Base-by-base conservation (phyloP, 2,888 invertebrate species). In the Aromia moschata region DNA sequence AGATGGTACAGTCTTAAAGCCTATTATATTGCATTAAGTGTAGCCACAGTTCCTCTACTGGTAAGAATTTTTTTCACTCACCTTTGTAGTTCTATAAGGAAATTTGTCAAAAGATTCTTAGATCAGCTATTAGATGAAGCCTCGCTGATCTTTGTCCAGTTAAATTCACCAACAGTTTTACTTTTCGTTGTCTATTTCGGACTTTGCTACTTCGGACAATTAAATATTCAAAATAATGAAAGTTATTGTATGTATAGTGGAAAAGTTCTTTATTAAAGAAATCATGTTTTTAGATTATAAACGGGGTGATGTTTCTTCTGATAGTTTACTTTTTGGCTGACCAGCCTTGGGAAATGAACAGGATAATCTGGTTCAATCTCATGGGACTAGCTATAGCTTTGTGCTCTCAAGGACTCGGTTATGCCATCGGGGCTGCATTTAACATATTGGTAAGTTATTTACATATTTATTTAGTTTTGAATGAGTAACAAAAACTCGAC, bases 321-420 rank as follows among this genome's bases (percentile, higher is more conserved):
- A 83, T 87, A 36, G 79, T 83, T 0, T 88, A 87, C 70, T 30
- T 82, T 1, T 82, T 87, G 83, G 82, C 91, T 0, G 86, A 87
- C 9, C 92, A 92, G 75, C 86, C 91, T 0, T 70, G 87, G 64
- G 90, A 91, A 70, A 80, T 83, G 70, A 73, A 84, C 10, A 81
- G 92, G 25, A 87, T 87, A 70, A 60, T 82, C 3, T 82, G 84
- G 77, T 91, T 90, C 70, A 54, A 84, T 0, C 60, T 83, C n/a
- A 80, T 86, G 58, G 85, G 86, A 0, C 76, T 89, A 0, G 78
- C 88, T 52, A 83, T 87, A 0, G 87, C 85, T 0, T 72, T 90
- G 2, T 88, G 89, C 53, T 89, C 91, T 1, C 92, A 92, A 81
- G 89, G 90, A 0, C 81, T 91, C 0, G 92, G 92, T 0, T 81